A percentile compares a stretch with the other conserved stretches of the same genome.
Conservation (phyloP, 2,888 invertebrate species). For the Megamerina dolium region DNA sequence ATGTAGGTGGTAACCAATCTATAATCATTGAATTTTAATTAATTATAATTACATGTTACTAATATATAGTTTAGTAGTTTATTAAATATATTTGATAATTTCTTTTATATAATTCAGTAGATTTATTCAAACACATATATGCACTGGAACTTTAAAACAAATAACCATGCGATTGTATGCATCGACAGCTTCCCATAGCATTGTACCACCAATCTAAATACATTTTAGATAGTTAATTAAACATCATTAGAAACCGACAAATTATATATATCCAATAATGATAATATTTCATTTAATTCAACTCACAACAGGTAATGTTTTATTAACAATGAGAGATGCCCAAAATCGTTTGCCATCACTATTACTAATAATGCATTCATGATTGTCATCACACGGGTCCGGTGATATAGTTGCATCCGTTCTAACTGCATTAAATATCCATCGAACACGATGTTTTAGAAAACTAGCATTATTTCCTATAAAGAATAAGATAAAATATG, state of each 20-base stretch:
- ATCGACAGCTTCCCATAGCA: conserved; percentile 42
- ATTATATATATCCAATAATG: too few species aligned
- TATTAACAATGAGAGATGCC: conserved; percentile 37
- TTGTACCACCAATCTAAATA: conserved; percentile 46
- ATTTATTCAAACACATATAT: too few species aligned
- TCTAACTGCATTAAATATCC: conserved; percentile 40
- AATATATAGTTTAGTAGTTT: too few species aligned
- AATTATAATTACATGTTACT: too few species aligned
- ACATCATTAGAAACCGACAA: too few species aligned
- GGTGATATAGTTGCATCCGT: conserved; percentile 37
- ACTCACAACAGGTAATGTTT: conserved; percentile 38
- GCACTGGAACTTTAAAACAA: conserved; percentile 44
- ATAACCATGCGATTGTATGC: conserved; percentile 32
- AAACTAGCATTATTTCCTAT: conserved; percentile 34
- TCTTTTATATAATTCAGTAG: too few species aligned
- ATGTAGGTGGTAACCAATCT: too few species aligned
- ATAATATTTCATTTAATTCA: background rate
- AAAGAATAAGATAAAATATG: background rate
- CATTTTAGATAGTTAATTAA: background rate
- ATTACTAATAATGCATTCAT: conserved; percentile 33
- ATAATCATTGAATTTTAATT: too few species aligned
- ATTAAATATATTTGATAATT: too few species aligned
- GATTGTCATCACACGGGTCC: conserved; percentile 40
- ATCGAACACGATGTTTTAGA: conserved; percentile 39
- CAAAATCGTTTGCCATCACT: conserved; percentile 36